phyloP scores from a whole-genome alignment of 2,113 vertebrate genomes.

The Chrysochloris asiatica region DNA sequence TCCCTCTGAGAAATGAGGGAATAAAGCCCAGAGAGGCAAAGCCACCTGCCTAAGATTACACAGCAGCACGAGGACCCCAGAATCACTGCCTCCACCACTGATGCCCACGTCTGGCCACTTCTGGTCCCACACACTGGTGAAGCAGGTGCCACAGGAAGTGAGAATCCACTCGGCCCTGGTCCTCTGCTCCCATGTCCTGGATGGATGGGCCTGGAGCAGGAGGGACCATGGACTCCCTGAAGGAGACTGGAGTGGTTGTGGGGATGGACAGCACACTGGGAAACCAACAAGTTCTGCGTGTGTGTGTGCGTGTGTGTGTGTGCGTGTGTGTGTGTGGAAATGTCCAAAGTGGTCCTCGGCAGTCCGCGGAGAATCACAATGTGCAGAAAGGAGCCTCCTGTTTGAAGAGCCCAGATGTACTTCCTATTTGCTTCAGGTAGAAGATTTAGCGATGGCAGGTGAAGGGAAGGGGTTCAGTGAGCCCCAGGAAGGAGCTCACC shows the following conservation, averaged over 20 bases:
- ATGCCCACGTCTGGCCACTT: rapidly evolving
- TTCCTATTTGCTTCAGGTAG: not conserved
- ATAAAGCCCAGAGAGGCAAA: not conserved
- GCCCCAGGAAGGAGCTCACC: not conserved
- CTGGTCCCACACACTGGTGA: too few species aligned
- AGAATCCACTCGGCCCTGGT: too few species aligned
- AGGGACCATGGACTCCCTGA: rapidly evolving
- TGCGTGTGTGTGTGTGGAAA: too few species aligned
- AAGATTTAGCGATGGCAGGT: rapidly evolving
- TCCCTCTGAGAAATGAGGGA: not conserved
- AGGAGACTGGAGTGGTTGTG: not conserved
- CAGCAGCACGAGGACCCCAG: rapidly evolving
- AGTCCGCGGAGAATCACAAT: rapidly evolving
- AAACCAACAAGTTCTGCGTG: rapidly evolving
- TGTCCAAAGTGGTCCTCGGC: rapidly evolving
- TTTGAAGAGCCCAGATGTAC: rapidly evolving
- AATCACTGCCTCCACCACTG: rapidly evolving
- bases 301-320: too few species aligned
- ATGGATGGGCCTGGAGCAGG: too few species aligned
- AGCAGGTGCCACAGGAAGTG: too few species aligned
- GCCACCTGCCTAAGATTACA: not conserved
- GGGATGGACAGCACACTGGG: too few species aligned
- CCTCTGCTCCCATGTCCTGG: too few species aligned
- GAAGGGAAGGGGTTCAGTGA: rapidly evolving
- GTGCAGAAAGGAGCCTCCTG: not conserved